Evolutionary conservation across 2,797 vertebrate genomes (phyloP).

Genomic region (Poecilia wingei): DNA sequence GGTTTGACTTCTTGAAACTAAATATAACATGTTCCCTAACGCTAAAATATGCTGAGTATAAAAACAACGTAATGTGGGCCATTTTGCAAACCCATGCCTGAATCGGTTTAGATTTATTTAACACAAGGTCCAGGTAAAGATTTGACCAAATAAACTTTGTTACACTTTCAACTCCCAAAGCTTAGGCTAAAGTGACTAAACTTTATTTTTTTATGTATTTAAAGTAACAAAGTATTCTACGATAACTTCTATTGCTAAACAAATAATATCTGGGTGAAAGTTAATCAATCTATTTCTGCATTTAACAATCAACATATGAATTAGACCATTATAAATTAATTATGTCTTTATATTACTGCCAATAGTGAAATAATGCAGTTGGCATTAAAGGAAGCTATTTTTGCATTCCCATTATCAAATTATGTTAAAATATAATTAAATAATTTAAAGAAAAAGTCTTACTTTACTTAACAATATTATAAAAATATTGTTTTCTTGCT

Average conservation of each 20-base stretch:
- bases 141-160: not conserved
- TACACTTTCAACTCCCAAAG: not conserved
- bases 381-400: not conserved
- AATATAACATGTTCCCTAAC: slow-evolving; percentile 5
- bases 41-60: not conserved
- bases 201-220: not conserved
- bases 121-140: not conserved
- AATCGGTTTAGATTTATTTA: not conserved
- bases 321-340: not conserved
- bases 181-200: not conserved
- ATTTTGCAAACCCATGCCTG: not conserved
- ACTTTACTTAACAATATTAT: not conserved
- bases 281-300: no score
- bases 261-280: no score
- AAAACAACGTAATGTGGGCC: not conserved
- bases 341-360: no score
- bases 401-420: not conserved
- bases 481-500: not conserved
- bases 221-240: not conserved
- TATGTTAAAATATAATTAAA: not conserved
- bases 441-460: not conserved
- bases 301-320: not conserved
- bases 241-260: no score
- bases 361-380: not conserved
- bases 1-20: slow-evolving; percentile 13